Conservation (phyloP, 1,140 invertebrate species). For the Drosophila albomicans region DNA sequence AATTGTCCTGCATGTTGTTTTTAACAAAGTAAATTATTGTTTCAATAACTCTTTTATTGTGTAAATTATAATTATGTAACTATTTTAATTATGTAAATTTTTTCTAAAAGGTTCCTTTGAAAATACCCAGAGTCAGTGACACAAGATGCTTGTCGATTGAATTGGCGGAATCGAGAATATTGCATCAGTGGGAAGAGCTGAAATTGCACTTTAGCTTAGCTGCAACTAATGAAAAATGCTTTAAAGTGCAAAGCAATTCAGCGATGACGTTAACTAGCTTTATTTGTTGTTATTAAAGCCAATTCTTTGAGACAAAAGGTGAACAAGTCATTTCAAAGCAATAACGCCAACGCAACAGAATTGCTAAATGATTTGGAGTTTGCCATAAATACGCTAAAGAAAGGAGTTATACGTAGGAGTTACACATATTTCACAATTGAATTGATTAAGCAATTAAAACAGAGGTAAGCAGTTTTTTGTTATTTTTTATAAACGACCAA, state of each 20-base stretch:
- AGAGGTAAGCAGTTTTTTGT: too few relatives aligned
- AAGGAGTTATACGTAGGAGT: too few relatives aligned
- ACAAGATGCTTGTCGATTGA: neutral
- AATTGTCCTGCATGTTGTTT: too few relatives aligned
- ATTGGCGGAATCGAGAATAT: neutral
- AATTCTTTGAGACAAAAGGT: neutral
- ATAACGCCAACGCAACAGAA: neutral
- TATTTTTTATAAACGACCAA: too few relatives aligned
- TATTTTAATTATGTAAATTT: neutral
- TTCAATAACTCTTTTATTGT: too few relatives aligned
- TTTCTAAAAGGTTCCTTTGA: neutral
- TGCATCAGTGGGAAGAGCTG: slow-evolving; percentile 1
- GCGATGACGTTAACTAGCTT: neutral
- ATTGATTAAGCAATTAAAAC: too few relatives aligned
- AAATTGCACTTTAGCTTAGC: neutral
- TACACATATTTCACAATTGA: too few relatives aligned
- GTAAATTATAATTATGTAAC: too few relatives aligned
- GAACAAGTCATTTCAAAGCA: neutral
- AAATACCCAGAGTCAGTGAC: neutral
- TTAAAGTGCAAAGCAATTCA: neutral
- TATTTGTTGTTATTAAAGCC: neutral
- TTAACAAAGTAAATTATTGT: too few relatives aligned
- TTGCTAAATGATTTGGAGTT: neutral
- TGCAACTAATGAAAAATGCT: neutral
- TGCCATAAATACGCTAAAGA: neutral